These are phyloP conservation scores for Eunapius fragilis DNA, from an alignment of 37 sponge, comb jelly and placozoan genomes.

Conservation along the genomic window DNA sequence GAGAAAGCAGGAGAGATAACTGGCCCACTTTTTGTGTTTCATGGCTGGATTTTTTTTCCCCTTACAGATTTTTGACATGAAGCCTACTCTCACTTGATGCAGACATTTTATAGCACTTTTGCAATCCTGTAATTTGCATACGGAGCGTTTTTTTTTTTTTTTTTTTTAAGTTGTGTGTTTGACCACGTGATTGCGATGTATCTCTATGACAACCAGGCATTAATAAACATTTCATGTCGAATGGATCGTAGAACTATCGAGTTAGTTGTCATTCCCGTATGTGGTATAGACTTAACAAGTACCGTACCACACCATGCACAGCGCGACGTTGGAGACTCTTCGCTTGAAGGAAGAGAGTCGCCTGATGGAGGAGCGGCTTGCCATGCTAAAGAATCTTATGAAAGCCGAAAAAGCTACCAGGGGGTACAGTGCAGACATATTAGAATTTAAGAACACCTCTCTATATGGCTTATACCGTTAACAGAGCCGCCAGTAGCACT, in stretches of 20 bases:
- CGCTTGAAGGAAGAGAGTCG: slow-evolving; percentile 47
- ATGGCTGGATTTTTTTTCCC: too few relatives aligned
- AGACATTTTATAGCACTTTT: slow-evolving; percentile 1
- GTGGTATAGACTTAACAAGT: too few relatives aligned
- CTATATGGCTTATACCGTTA: neutral
- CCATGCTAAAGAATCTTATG: slow-evolving; percentile 61
- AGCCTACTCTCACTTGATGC: slow-evolving; percentile 19
- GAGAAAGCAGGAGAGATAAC: neutral
- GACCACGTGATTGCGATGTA: too few relatives aligned
- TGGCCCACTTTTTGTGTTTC: too few relatives aligned
- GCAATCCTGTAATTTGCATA: neutral
- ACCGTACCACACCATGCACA: too few relatives aligned
- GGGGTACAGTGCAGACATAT: too few relatives aligned
- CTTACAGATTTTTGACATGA: slow-evolving; percentile 28
- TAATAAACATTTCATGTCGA: too few relatives aligned
- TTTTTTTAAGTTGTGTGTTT: too few relatives aligned
- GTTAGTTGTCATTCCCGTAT: too few relatives aligned
- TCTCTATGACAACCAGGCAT: too few relatives aligned
- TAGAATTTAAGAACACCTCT: neutral
- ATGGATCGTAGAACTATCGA: too few relatives aligned
- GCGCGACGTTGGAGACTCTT: neutral
- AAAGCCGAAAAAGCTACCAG: slow-evolving; percentile 68
- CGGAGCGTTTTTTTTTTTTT: too few relatives aligned
- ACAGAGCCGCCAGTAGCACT: slow-evolving; percentile 2
- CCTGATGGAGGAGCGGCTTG: slow-evolving; percentile 72